Base-by-base conservation (phyloP, 2,888 invertebrate genomes). In the Sericinus montela region DNA sequence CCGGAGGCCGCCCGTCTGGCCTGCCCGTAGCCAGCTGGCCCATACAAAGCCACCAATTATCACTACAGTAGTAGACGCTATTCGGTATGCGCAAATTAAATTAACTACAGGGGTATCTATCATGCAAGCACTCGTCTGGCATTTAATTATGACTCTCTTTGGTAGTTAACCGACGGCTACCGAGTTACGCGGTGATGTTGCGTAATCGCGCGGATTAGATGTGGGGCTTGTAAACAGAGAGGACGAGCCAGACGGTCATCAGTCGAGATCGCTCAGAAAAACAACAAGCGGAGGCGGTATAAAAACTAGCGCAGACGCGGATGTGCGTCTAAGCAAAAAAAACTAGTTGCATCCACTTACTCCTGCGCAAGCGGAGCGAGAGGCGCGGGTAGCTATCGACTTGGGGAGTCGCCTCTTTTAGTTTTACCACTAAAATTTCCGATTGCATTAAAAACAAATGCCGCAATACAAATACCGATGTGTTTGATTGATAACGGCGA, bases 221-320 rank as follows among this genome's bases (percentile, higher is more conserved):
- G 48, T 51, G 55, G 30, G 11, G 30, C 52, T 45, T 55, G 74
- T 75, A 75, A 74, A 77, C 71, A 77, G 67, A 72, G 67, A 54
- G 59, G 51, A 49, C 59, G 52, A 59, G 56, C 56, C 73, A 79
- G 80, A 80, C 80, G 70, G 72, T 66, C 72, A 76, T 80, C 77
- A 79, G 72, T 80, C 74, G 75, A 70, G 68, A 67, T 62, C 59
- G 63, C 54, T 54, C 60, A 75, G 75, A 84, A 83, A 83, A 82
- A 80, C n/a, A n/a, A n/a, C 74, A 34, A 69, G 62, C 60, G 59
- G 60, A 64, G 67, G 65, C 61, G 65, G 60, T 56, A 71, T 71
- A 82, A 84, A 83, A 84, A 84, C 72, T 70, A 58, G 76, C 65
- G 66, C 73, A 71, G 76, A 83, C 80, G 65, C 82, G 81, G 83